Evolutionary conservation across 2,113 vertebrate species (phyloP).

Genomic region (Centropus bengalensis): DNA sequence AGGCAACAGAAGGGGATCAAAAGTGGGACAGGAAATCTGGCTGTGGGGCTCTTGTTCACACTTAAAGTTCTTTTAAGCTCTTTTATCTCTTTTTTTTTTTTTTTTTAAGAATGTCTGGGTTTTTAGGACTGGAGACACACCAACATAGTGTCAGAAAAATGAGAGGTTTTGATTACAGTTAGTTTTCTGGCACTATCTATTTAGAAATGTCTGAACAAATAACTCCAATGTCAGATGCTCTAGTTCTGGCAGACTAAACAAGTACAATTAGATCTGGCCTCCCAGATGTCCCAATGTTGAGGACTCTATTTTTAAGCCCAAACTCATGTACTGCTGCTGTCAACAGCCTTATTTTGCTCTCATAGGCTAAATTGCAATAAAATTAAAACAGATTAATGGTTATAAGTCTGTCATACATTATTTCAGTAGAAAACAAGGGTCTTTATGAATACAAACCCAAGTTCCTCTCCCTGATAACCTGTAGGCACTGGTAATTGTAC

Average conservation of each 20-base stretch:
- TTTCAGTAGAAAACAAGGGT: slow-evolving; percentile 11
- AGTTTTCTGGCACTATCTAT: slow-evolving; percentile 53
- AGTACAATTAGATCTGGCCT: slow-evolving; percentile 63
- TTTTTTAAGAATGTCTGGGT: neutral
- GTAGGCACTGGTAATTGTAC: neutral
- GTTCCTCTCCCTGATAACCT: neutral
- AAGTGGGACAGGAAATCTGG: slow-evolving; percentile 6
- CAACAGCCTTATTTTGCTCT: slow-evolving; percentile 47
- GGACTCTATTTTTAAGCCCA: slow-evolving; percentile 63
- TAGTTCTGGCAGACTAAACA: slow-evolving; percentile 52
- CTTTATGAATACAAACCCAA: neutral
- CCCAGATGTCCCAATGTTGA: slow-evolving; percentile 50
- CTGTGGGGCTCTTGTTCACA: neutral
- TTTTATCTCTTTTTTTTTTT: neutral
- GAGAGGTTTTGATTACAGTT: slow-evolving; percentile 56
- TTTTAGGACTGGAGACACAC: neutral
- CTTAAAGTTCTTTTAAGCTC: neutral
- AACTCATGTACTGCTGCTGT: slow-evolving; percentile 65
- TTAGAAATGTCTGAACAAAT: slow-evolving; percentile 50
- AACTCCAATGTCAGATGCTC: slow-evolving; percentile 48
- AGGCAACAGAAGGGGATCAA: neutral
- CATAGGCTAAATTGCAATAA: slow-evolving; percentile 42
- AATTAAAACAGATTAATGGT: slow-evolving; percentile 54
- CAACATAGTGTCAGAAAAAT: slow-evolving; percentile 39
- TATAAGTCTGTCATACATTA: slow-evolving; percentile 14